Evolutionary conservation across 2,888 invertebrate genomes (phyloP).

Genomic region (Molanna angustata): DNA sequence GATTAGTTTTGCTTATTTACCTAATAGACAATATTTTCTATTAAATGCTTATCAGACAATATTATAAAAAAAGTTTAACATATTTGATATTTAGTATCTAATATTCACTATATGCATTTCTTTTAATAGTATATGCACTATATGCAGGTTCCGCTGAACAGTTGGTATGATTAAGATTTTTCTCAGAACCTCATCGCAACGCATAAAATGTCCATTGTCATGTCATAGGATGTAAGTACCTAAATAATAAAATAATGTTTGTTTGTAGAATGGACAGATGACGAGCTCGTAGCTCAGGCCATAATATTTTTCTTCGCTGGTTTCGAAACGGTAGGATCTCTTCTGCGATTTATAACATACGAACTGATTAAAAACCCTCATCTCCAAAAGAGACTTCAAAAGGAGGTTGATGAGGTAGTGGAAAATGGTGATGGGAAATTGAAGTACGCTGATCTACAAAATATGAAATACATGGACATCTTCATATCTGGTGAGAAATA

Average conservation of each 20-base stretch:
- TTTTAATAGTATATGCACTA: too few relatives aligned
- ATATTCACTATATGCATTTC: too few relatives aligned
- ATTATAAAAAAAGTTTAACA: too few relatives aligned
- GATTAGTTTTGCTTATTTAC: too few relatives aligned
- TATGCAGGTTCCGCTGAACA: too few relatives aligned
- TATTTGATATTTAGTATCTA: too few relatives aligned
- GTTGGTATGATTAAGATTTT: too few relatives aligned
- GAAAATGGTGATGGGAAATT: slow-evolving; percentile 44
- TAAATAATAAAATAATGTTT: background rate
- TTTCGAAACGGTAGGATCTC: slow-evolving; percentile 40
- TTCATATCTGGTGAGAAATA: slow-evolving; percentile 42
- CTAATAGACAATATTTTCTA: too few relatives aligned
- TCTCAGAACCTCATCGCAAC: too few relatives aligned
- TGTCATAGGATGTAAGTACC: slow-evolving; percentile 29
- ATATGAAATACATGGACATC: slow-evolving; percentile 48
- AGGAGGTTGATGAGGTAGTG: slow-evolving; percentile 53
- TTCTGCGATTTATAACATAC: slow-evolving; percentile 39
- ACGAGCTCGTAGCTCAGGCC: slow-evolving; percentile 41
- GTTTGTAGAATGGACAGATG: slow-evolving; percentile 37
- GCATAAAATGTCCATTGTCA: background rate
- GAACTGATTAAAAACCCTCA: slow-evolving; percentile 42
- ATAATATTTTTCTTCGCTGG: slow-evolving; percentile 42
- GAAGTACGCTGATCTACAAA: slow-evolving; percentile 51
- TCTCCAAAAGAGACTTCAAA: slow-evolving; percentile 39
- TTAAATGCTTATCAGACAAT: too few relatives aligned